Base-by-base conservation (phyloP, 2,113 vertebrate species). In the Tringa solitaria region DNA sequence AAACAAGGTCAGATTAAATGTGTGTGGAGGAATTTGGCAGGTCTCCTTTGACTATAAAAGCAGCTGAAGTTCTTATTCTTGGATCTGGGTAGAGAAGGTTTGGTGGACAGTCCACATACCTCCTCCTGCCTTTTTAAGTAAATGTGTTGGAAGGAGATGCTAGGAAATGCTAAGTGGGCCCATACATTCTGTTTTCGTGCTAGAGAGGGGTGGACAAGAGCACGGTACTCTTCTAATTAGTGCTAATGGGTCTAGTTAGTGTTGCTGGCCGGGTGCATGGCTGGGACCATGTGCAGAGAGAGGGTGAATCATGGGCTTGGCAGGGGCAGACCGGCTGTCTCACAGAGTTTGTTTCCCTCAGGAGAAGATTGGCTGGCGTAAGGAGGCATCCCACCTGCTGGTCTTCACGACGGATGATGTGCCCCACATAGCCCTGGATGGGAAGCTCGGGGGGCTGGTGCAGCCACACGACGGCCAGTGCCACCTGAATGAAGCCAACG, bases 361-460 rank as follows among this genome's bases (percentile, higher is more conserved):
- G 99, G 98, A 99, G 61, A 98, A 98, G 95, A 99, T 99, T 0
- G 99, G 99, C 46, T 99, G 99, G 99, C 98, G 99, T 73, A 99
- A 99, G 92, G 99, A 99, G 65, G 99, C 99, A 0, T 98, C 98
- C 84, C 99, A 99, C 88, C 96, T 99, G 93, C 98, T 99, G 97
- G 99, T 99, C 61, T 99, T 99, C 84, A 99, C 99, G 8, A 99
- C 99, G 0, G 99, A 99, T 1, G 99, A 99, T 0, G 99, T 99
- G 27, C 99, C 99, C 22, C 99, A 99, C 96, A 98, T 99, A 4
- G 99, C 99, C 8, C 97, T 99, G 97, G 99, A 99, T 27, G 99
- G 99, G 39, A 98, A 99, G 88, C 98, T 99, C 51, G 99, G 98
- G 5, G 99, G 99, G 7, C 98, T 99, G 46, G 99, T 99, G n/a